Conservation (phyloP, 1,140 invertebrate species). For the Stegodyphus dumicola region DNA sequence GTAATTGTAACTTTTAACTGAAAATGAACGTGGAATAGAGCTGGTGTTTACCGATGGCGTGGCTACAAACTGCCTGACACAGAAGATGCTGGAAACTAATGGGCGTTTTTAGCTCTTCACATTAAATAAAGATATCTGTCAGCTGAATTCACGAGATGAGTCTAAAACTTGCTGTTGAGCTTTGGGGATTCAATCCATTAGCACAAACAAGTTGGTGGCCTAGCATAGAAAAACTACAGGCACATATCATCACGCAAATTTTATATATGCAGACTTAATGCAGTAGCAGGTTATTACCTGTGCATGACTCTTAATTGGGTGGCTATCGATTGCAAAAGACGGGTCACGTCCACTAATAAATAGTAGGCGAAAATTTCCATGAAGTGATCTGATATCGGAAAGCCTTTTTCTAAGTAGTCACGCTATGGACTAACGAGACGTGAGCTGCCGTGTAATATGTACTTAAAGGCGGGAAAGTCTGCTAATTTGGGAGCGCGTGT, state of each 20-base stretch:
- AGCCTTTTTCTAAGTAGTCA: constrained; percentile 19
- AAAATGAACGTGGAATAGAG: too few species aligned
- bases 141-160: too few species aligned
- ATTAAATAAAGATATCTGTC: too few species aligned
- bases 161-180: too few species aligned
- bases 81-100: too few species aligned
- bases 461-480: neutral
- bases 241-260: neutral
- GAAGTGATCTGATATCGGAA: constrained; percentile 33
- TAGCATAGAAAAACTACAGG: neutral
- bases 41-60: too few species aligned
- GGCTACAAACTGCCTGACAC: too few species aligned
- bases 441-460: neutral
- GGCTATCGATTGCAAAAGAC: constrained; percentile 9
- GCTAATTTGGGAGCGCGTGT: neutral
- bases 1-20: too few species aligned
- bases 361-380: constrained; percentile 32
- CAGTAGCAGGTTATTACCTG: neutral
- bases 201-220: neutral
- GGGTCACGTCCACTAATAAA: constrained; percentile 23
- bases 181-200: neutral
- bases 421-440: constrained; percentile 6
- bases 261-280: neutral
- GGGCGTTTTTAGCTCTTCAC: too few species aligned
- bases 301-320: constrained; percentile 20